Base-by-base conservation (phyloP, 2,113 vertebrate species). In the Dasypus novemcinctus region DNA sequence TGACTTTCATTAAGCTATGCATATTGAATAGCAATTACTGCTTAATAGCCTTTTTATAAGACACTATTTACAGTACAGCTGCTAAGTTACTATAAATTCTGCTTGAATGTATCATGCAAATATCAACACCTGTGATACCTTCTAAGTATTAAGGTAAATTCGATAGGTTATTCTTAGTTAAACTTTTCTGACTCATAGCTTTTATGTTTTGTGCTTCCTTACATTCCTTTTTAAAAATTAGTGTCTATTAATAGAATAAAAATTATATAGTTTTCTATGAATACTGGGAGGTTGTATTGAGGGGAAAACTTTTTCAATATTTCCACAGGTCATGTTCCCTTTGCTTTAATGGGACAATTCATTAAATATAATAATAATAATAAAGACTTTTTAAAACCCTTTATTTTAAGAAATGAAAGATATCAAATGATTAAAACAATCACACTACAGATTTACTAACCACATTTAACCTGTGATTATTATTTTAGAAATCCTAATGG, bases 21-120 rank as follows among this genome's bases (percentile, higher is more conserved):
- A 97, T 97, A 96, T 93, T 97, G 92, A 97, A 97, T 92, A 94
- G 94, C 94, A 97, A 95, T 97, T 95, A 97, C 92, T 97, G 71
- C 82, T 96, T 95, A 95, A 95, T 95, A 97, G 74, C n/a, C 91
- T 88, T 97, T 97, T 97, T 92, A 94, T 94, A 95, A 97, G 92
- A 86, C 84, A 90, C 92, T 92, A 92, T 97, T 97, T 95, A 76
- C 84, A 74, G 92, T 95, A 92, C 95, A 97, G 90, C 94, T 97
- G 95, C 66, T 93, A 92, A 96, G 81, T 81, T 96, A 68, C 93
- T 96, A 95, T 96, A 94, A 97, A 96, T 96, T 97, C 82, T 93
- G 29, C 69, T 87, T 94, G 92, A 95, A 93, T 95, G 43, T 96
- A 92, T 96, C 92, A 97, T 93, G 96, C 81, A 97, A 96, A 96